Evolutionary conservation across 64 coral and sea anemone genomes (phyloP), one percentile per base, ranked within the genome.

Genomic region (Stichodactyla mertensii): DNA sequence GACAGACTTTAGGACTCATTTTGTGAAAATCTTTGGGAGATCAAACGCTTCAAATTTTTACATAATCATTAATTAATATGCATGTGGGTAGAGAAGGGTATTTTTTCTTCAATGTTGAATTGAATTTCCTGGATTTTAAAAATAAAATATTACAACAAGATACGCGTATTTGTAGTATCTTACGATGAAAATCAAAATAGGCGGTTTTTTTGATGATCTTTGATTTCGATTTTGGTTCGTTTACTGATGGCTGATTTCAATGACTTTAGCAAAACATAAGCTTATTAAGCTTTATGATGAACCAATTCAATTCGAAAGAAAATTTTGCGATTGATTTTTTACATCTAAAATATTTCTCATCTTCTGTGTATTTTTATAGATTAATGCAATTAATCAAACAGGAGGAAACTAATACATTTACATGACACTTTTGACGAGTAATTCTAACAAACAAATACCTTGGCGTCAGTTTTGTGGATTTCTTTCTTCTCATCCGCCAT

Each of bases 401-500:
- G 9, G 9, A 74, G 10, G 16, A 9, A 1, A 74, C 24, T 5
- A 31, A 19, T 9, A 4, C n/a, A 36, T 31, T 6, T 74, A 2
- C 4, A 0, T 31, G 4, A 0, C 10, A 31, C 27, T 31, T 23
- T 20, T 8, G 15, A 5, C 13, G 59, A 14, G 52, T 55, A 18
- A 69, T 52, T 86, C 24, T 74, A 74, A 27, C 9, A 74, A 74
- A 26, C n/a, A 74, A 74, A 74, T 74, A 74, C 69, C 69, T 74
- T 74, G 24, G 69, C 69, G 24, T 74, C 69, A 27, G 1, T 31
- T 31, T 62, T 86, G 36, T n/a, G 57, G 26, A 8, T 53, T 54
- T 81, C 84, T 55, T 89, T 89, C 84, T 59, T 83, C 88, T 93
- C 79, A 87, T 91, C 82, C 86, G 95, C 95, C 95, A 98, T 98